Base-by-base conservation (phyloP, 2,888 invertebrate species). In the Dione vanillae region DNA sequence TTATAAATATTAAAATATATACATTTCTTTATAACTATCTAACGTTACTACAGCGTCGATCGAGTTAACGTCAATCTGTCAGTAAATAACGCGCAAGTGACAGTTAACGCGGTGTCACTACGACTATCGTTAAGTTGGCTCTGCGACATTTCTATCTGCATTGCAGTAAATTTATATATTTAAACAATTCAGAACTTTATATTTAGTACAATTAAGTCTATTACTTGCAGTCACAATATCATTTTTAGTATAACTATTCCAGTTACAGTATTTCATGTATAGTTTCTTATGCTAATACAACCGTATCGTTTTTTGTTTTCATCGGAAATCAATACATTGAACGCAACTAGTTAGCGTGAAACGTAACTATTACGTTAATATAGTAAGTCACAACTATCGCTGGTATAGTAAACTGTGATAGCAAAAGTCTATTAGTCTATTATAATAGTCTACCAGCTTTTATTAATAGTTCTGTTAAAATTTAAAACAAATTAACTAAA, bases 111-210 rank as follows among this genome's bases (percentile, higher is more conserved):
- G 49, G 16, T 51, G 64, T 64, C 64, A 64, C 64, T 64, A 51
- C 64, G 64, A 64, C 64, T 64, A 37, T 64, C 64, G 64, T 51
- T 64, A 64, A 40, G 51, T 64, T 51, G 10, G 40, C 40, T 20
- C 16, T 49, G 40, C 51, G 49, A 14, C 35, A 47, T 37, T 64
- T 64, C 35, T 47, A 47, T 49, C 37, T 12, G 61, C 45, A 45
- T 45, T 61, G 61, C 61, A 45, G 61, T 61, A 35, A n/a, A 27
- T 35, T 11, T 0, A 7, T n/a, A 59, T 45, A n/a, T 2, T 2
- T n/a, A 35, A 61, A 45, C 11, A 8, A 43, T 10, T 61, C 27
- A n/a, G 11, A 19, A 35, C 6, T n/a, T 40, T 5, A 19, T 40
- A 40, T 11, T 56, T 56, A 5, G 6, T 16, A 37, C 6, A 16